Conservation (phyloP, 2,797 vertebrate species). For the Carcharodon carcharias region DNA sequence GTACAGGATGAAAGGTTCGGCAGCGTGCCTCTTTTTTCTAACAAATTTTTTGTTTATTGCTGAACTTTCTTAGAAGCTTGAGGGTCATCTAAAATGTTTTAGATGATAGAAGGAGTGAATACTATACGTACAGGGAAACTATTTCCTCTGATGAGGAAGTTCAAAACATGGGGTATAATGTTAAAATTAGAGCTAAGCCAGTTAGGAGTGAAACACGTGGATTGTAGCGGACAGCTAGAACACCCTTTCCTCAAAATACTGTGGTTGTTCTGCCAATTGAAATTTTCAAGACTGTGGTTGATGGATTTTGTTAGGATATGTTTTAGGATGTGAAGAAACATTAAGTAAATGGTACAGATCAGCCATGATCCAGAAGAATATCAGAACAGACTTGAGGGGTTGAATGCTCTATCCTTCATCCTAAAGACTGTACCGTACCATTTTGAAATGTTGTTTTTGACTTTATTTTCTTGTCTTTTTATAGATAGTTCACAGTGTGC, state of each 20-base stretch:
- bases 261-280: neutral
- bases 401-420: too few species aligned
- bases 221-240: neutral
- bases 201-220: too few species aligned
- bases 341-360: constrained; percentile 39
- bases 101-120: neutral
- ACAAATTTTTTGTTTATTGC: neutral
- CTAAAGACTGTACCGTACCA: too few species aligned
- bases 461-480: constrained; percentile 41
- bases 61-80: neutral
- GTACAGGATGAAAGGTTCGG: too few species aligned
- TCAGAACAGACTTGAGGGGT: too few species aligned
- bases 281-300: neutral
- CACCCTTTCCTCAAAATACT: neutral
- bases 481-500: constrained; percentile 80
- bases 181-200: neutral
- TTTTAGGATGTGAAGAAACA: neutral
- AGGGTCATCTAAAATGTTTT: neutral
- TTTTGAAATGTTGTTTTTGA: too few species aligned
- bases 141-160: neutral
- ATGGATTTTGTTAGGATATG: neutral
- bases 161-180: neutral
- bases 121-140: neutral
- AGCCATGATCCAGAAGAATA: too few species aligned
- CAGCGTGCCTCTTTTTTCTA: neutral